These are phyloP conservation scores for Volucella inanis DNA, from an alignment of 2,888 invertebrate species.

Conservation along the genomic window DNA sequence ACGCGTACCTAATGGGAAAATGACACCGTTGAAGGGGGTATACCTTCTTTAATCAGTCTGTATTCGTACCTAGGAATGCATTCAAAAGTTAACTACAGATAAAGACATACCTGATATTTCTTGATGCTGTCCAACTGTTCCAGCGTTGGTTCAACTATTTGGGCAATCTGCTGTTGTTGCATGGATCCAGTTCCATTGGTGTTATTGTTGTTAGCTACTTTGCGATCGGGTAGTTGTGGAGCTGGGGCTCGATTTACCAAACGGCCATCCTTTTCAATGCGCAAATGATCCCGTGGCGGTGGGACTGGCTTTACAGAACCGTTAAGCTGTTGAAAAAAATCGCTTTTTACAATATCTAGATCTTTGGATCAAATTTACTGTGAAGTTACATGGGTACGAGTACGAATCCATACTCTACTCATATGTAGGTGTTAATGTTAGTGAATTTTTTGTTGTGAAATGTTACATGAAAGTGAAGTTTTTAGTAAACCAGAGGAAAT, in stretches of 20 bases:
- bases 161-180: constrained; percentile 82
- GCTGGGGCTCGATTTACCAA: constrained; percentile 87
- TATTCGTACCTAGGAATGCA: too few species aligned
- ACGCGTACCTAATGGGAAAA: constrained; percentile 10
- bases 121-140: constrained; percentile 96
- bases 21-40: neutral
- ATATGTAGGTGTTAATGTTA: neutral
- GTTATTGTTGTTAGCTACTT: constrained; percentile 79
- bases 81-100: neutral
- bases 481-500: constrained; percentile 28
- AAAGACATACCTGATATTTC: constrained; percentile 91
- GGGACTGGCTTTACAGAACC: constrained; percentile 83
- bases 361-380: neutral
- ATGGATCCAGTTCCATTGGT: constrained; percentile 81
- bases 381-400: too few species aligned
- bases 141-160: constrained; percentile 87
- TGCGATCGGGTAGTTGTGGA: constrained; percentile 87
- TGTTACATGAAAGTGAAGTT: constrained; percentile 44
- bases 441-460: constrained; percentile 15
- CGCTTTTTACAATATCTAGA: neutral
- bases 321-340: constrained; percentile 79
- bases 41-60: too few species aligned
- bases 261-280: constrained; percentile 86
- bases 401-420: too few species aligned
- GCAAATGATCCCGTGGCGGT: constrained; percentile 87